Conservation (phyloP, 1,140 invertebrate species). For the Papilio xuthus region DNA sequence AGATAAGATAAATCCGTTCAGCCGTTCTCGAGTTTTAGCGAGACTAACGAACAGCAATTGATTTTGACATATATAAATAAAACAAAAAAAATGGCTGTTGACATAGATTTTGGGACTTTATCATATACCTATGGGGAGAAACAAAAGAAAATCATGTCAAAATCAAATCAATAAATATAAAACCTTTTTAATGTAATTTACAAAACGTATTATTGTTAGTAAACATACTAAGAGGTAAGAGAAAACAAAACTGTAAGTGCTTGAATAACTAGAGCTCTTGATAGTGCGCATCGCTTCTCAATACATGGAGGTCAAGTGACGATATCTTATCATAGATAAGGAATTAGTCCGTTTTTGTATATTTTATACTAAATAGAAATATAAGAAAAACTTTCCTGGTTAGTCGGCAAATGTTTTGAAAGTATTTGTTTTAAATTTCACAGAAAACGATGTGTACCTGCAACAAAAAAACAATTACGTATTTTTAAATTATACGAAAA, state of each 20-base stretch:
- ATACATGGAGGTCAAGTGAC: constrained; percentile 12
- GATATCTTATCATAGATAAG: constrained; percentile 1
- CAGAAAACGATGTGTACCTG: not conserved
- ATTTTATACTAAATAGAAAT: not conserved
- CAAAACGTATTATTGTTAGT: no score
- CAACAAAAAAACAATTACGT: not conserved
- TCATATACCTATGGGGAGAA: no score
- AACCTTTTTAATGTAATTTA: no score
- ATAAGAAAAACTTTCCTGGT: not conserved
- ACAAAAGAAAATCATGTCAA: not conserved
- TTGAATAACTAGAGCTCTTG: not conserved
- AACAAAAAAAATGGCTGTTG: no score
- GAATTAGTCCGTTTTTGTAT: not conserved
- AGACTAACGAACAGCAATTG: no score
- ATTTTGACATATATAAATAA: no score
- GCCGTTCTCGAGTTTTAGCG: no score
- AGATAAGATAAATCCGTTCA: no score
- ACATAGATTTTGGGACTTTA: no score
- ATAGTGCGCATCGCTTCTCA: not conserved
- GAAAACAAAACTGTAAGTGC: not conserved
- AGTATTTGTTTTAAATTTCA: not conserved
- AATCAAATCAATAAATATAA: no score
- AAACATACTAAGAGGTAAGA: no score
- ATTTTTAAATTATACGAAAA: not conserved
- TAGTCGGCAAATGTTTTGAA: not conserved